Conservation (phyloP, 2,888 invertebrate species). For the Plagodis dolabraria region DNA sequence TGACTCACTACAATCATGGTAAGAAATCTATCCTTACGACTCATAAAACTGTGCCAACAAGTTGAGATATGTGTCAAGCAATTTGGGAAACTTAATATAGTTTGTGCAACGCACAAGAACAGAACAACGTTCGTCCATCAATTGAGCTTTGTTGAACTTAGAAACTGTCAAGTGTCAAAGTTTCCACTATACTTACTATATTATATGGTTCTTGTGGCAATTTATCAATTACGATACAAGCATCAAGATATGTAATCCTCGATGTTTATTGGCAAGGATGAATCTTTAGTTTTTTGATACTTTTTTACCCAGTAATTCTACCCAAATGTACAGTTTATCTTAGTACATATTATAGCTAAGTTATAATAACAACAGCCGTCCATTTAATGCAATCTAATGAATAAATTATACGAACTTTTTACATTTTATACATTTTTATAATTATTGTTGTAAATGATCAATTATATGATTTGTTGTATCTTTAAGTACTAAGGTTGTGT, state of each 20-base stretch:
- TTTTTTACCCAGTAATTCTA: constrained; percentile 32
- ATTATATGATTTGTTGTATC: constrained; percentile 34
- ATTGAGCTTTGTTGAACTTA: too few relatives aligned
- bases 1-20: too few relatives aligned
- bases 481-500: constrained; percentile 68
- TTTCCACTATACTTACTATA: too few relatives aligned
- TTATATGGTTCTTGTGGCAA: too few relatives aligned
- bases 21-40: too few relatives aligned
- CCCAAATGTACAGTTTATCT: constrained; percentile 75
- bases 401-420: constrained; percentile 46
- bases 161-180: too few relatives aligned
- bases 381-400: constrained; percentile 49
- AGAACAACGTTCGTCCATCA: too few relatives aligned
- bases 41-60: too few relatives aligned
- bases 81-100: too few relatives aligned
- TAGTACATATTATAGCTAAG: constrained; percentile 35
- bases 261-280: neutral
- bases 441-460: constrained; percentile 39
- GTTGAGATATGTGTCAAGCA: too few relatives aligned
- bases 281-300: constrained; percentile 2
- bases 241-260: neutral
- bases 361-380: constrained; percentile 55
- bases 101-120: too few relatives aligned
- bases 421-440: constrained; percentile 50
- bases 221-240: too few relatives aligned